Percentiles rank a stretch among this genome's conserved stretches.
Evolutionary conservation across 2,797 vertebrate genomes (phyloP).

Genomic region (Megaceryle alcyon): DNA sequence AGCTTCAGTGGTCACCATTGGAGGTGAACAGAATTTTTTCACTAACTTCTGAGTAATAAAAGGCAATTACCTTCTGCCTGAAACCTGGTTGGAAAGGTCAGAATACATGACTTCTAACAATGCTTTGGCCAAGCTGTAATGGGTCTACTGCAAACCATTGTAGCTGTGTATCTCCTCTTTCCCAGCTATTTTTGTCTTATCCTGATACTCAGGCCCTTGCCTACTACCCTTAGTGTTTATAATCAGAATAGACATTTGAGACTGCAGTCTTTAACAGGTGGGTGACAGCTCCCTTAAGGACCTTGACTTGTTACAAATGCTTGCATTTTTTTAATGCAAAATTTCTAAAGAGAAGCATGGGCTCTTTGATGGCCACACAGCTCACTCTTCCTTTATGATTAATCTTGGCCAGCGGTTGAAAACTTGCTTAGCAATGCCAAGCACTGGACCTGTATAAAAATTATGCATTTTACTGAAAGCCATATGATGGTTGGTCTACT

Average conservation of each 20-base stretch:
- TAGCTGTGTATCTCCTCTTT: background rate
- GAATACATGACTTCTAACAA: background rate
- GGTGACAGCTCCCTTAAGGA: background rate
- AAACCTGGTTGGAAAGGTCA: background rate
- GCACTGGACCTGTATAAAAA: background rate
- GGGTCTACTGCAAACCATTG: background rate
- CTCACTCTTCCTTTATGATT: background rate
- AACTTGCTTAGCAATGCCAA: background rate
- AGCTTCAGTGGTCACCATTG: background rate
- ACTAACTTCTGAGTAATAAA: background rate
- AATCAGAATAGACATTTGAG: background rate
- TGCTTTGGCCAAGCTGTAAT: background rate
- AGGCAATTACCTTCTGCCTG: background rate
- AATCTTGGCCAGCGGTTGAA: background rate
- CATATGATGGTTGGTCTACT: background rate
- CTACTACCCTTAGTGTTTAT: background rate
- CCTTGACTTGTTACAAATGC: background rate
- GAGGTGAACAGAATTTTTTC: background rate
- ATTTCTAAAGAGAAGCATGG: background rate
- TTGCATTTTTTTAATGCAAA: background rate
- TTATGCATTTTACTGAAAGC: background rate
- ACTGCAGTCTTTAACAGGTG: background rate
- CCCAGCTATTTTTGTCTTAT: background rate
- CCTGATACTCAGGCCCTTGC: background rate
- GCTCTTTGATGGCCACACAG: background rate